Evolutionary conservation across 2,888 invertebrate genomes (phyloP).

Genomic region (Leptopilina myrica): DNA sequence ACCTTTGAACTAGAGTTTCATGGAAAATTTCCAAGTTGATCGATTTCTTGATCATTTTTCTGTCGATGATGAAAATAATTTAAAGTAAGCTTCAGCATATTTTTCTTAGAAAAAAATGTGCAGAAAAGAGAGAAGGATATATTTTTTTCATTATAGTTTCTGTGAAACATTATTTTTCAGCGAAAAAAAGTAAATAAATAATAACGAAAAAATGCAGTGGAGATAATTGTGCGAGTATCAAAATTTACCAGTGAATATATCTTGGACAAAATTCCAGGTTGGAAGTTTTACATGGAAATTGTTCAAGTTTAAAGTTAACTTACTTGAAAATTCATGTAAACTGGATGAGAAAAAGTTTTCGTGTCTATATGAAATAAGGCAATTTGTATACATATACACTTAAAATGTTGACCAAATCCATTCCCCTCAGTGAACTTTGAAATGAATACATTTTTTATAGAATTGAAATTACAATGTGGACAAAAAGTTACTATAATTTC

Average conservation of each 20-base stretch:
- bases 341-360: constrained; percentile 17
- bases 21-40: too few species aligned
- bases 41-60: too few species aligned
- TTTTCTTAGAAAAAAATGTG: too few species aligned
- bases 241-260: background rate
- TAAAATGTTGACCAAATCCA: constrained; percentile 17
- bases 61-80: too few species aligned
- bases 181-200: background rate
- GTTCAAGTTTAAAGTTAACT: constrained; percentile 7
- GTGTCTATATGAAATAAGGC: background rate
- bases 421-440: constrained; percentile 6
- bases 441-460: background rate
- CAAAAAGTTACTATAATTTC: too few species aligned
- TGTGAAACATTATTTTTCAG: background rate
- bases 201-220: background rate
- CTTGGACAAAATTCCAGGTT: background rate
- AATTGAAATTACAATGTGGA: background rate
- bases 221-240: background rate
- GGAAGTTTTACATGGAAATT: background rate
- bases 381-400: constrained; percentile 11
- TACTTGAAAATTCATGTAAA: constrained; percentile 13
- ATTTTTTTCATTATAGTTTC: too few species aligned
- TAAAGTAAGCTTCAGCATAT: too few species aligned
- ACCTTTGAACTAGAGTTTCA: too few species aligned
- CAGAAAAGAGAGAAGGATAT: too few species aligned